Conservation (phyloP, 1,140 invertebrate genomes). For the Zaprionus ornatus region DNA sequence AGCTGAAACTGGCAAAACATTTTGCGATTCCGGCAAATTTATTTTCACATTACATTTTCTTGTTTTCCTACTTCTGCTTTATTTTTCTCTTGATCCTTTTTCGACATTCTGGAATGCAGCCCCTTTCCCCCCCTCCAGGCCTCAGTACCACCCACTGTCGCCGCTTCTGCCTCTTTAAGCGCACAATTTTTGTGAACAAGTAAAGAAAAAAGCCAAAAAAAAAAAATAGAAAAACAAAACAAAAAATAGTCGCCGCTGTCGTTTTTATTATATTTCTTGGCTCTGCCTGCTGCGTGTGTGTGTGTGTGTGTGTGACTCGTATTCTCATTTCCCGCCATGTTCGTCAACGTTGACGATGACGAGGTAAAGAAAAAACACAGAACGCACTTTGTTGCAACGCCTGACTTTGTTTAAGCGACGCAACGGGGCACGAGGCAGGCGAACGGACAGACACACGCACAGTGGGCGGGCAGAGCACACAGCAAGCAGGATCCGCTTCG, state of each 20-base stretch:
- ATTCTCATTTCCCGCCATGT: constrained; percentile 18
- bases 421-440: constrained; percentile 3
- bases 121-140: background rate
- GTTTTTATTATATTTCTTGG: constrained; percentile 69
- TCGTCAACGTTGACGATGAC: constrained; percentile 31
- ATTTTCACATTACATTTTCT: constrained; percentile 64
- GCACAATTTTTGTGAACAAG: constrained; percentile 56
- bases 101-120: constrained; percentile 24
- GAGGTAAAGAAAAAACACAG: constrained; percentile 21
- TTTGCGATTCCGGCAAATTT: constrained; percentile 73
- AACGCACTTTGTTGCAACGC: constrained; percentile 78
- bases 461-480: background rate
- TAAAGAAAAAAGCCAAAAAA: constrained; percentile 27
- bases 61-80: constrained; percentile 15
- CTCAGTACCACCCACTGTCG: background rate
- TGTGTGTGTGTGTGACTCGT: constrained; percentile 8
- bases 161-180: constrained; percentile 43
- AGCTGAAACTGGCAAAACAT: constrained; percentile 53
- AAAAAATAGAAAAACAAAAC: constrained; percentile 26
- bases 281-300: constrained; percentile 10
- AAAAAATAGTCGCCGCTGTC: constrained; percentile 56
- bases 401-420: constrained; percentile 60
- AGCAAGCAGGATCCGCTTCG: background rate
- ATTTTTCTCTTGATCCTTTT: constrained; percentile 27
- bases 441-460: background rate